phyloP scores from a whole-genome alignment of 2,888 invertebrate species.

The Sturmia bella region DNA sequence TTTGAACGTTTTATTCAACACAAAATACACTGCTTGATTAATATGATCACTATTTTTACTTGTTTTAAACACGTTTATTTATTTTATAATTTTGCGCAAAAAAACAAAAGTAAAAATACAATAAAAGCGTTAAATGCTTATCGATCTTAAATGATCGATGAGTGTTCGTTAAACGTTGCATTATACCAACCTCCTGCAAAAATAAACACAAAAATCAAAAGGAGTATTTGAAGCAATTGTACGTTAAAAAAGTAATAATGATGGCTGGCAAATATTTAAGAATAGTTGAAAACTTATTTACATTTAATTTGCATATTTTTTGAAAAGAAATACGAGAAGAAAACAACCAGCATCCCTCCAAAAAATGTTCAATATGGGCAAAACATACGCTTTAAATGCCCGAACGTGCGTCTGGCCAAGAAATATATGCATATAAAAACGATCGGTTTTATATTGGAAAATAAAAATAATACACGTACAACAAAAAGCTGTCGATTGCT shows the following conservation, averaged over 20 bases:
- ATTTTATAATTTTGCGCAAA: slow-evolving; percentile 34
- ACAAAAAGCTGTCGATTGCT: slow-evolving; percentile 66
- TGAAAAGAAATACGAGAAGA: slow-evolving; percentile 34
- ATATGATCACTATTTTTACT: slow-evolving; percentile 50
- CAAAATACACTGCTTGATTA: slow-evolving; percentile 48
- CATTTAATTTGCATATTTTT: slow-evolving; percentile 81
- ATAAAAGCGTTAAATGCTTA: slow-evolving; percentile 68
- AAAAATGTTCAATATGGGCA: slow-evolving; percentile 14
- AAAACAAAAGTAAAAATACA: background rate
- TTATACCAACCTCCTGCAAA: slow-evolving; percentile 35
- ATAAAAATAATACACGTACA: slow-evolving; percentile 31
- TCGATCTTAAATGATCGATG: slow-evolving; percentile 68
- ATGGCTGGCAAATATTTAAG: slow-evolving; percentile 69
- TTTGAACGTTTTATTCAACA: slow-evolving; percentile 21
- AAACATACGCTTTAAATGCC: slow-evolving; percentile 42
- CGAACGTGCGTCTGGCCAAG: slow-evolving; percentile 40
- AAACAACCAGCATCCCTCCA: slow-evolving; percentile 48
- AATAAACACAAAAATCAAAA: slow-evolving; percentile 33
- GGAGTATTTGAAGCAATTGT: slow-evolving; percentile 61
- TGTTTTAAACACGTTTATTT: slow-evolving; percentile 59
- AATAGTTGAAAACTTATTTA: slow-evolving; percentile 79
- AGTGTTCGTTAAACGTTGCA: slow-evolving; percentile 53
- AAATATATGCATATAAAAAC: slow-evolving; percentile 24
- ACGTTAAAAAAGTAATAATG: slow-evolving; percentile 59
- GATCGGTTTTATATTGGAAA: slow-evolving; percentile 45